Conservation (phyloP, 2,797 vertebrate genomes). For the Enteromius mattozi region DNA sequence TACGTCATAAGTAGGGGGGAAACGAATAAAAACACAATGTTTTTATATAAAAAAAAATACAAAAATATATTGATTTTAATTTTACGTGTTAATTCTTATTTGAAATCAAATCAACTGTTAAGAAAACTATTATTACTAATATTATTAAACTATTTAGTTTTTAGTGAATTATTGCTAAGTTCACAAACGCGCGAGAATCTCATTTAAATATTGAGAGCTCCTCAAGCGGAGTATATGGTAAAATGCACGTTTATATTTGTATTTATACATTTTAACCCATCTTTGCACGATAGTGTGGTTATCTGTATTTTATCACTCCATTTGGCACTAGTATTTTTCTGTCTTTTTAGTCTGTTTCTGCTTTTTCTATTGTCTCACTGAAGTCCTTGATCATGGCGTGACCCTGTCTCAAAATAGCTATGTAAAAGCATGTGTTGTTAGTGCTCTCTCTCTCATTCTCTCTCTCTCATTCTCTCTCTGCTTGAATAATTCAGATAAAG, state of each 20-base stretch:
- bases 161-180: not conserved
- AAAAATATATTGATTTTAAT: not conserved
- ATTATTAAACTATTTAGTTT: too few relatives aligned
- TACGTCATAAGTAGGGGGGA: not conserved
- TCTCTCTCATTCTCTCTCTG: constrained; percentile 18
- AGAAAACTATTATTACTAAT: not conserved
- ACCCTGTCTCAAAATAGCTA: not conserved
- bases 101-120: not conserved
- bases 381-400: constrained; percentile 7
- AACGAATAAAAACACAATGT: not conserved
- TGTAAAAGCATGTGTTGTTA: constrained; percentile 16
- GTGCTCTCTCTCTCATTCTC: too few relatives aligned
- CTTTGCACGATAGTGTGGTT: not conserved
- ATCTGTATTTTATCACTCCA: too few relatives aligned
- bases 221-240: not conserved
- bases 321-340: not conserved
- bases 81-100: not conserved
- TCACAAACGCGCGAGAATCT: not conserved
- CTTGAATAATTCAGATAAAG: constrained; percentile 51
- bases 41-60: too few relatives aligned
- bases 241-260: not conserved
- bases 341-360: not conserved
- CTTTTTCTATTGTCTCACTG: not conserved
- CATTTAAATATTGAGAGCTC: not conserved
- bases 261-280: not conserved